Evolutionary conservation across 2,113 vertebrate species (phyloP), one percentile per base, ranked within the genome.

Genomic region (Romanogobio albipinnatus): DNA sequence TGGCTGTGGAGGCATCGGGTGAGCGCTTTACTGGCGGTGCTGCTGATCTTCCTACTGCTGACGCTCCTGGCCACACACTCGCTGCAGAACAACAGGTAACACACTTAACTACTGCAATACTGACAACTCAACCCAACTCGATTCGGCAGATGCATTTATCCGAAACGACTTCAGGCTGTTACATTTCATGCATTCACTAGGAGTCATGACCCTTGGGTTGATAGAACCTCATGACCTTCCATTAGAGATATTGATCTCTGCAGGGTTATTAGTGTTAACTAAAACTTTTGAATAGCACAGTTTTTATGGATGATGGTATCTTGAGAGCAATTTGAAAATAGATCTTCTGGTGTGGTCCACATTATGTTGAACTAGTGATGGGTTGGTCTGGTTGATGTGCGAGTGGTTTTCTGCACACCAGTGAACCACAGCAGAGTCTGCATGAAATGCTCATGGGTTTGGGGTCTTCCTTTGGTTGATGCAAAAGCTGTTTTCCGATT

Each of bases 1-100:
- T 83, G 82, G 29, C 66, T 90, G 51, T 83, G 89, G 82, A 89
- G 88, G 47, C 29, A 90, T 61, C 47, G 62, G 9, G 6, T 83
- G 19, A 47, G 39, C 19, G 29, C 85, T 73, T 82, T 90, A 70
- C 66, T 84, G 33, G 9, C 84, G 74, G 77, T 84, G 45, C 58
- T 90, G 11, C 76, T 49, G 33, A 58, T 88, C 3, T 84, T 86
- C 3, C 7, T 81, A 33, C 59, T 90, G 17, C 71, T 90, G 9
- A 85, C 87, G n/a, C 83, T 90, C 11, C 64, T 88, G 66, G 84
- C 82, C 10, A 83, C 81, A 56, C 2, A 61, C 61, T 83, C 71
- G 8, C 76, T 89, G 22, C 86, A 88, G 77, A 77, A 62, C 53
- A 82, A 47, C 39, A 87, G 87, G 84, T 88, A 76, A 85, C 76